A percentile compares a stretch with the other conserved stretches of the same genome.
Evolutionary conservation across 2,113 vertebrate species (phyloP).

Genomic region (Charadrius vociferus): DNA sequence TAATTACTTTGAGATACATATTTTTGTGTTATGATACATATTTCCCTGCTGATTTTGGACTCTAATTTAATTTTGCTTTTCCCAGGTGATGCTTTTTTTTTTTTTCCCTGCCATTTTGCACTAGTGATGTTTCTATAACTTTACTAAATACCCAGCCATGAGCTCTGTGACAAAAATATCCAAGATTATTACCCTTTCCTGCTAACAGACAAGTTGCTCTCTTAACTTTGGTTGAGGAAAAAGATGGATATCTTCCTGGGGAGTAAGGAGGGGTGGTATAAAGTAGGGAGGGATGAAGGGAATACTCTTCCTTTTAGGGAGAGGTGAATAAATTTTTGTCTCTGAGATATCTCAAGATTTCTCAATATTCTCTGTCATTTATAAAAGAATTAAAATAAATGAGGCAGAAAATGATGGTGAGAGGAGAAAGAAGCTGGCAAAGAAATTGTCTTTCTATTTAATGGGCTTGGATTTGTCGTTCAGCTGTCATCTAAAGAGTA

Average conservation of each 20-base stretch:
- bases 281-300: neutral
- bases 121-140: neutral
- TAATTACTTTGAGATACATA: neutral
- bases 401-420: neutral
- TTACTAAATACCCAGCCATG: neutral
- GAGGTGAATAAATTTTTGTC: neutral
- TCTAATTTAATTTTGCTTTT: neutral
- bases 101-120: rapidly evolving
- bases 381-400: neutral
- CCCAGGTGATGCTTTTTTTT: neutral
- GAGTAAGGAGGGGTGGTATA: neutral
- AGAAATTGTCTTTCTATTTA: neutral
- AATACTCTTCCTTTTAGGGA: neutral
- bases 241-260: neutral
- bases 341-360: neutral
- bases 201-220: neutral
- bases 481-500: neutral
- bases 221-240: neutral
- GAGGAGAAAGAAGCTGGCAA: neutral
- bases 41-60: neutral
- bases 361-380: neutral
- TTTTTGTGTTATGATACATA: neutral
- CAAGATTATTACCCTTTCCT: neutral
- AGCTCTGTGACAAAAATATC: neutral
- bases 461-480: neutral